Base-by-base conservation (phyloP, 2,113 vertebrate genomes). In the Oostethus manadensis region DNA sequence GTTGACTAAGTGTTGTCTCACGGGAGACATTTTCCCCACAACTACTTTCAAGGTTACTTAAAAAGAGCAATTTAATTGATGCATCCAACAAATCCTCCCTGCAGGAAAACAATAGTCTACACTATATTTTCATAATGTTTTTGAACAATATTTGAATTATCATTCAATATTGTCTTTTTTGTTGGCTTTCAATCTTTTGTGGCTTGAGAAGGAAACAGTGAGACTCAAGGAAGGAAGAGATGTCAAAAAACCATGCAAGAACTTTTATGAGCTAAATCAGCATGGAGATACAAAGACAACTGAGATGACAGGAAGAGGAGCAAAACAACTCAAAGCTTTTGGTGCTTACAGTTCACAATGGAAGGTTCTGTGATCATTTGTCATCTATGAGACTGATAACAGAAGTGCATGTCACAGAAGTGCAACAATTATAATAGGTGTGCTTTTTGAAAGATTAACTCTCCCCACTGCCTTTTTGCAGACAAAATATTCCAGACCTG, bases 341-440 rank as follows among this genome's bases (percentile, higher is more conserved):
- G 71, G 73, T 88, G 87, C 89, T 89, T 88, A 84, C 50, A 56
- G 57, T 42, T 42, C 13, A 14, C 3, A 42, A 42, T 42, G 73
- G 49, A 42, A 68, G 71, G 66, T 64, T 62, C 74, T 82, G 65
- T 81, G 84, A 90, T 88, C 83, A 63, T 74, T 74, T 88, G 85
- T 89, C 86, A 85, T 84, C 77, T 73, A 81, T 81, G 84, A 85
- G 85, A 84, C 77, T 76, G 80, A 73, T 63, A 77, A 86, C 77
- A 79, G 77, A 78, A 72, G 72, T 75, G 86, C n/a, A n/a, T n/a
- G n/a, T n/a, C n/a, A n/a, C n/a, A n/a, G n/a, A n/a, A n/a, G n/a
- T 81, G 71, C 79, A 87, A 83, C 74, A 65, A 57, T 77, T 77
- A 86, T 82, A 89, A 88, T 88, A 86, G 84, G 45, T 43, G 2